Base-by-base conservation (phyloP, 2,888 invertebrate species). In the Volucella bombylans region DNA sequence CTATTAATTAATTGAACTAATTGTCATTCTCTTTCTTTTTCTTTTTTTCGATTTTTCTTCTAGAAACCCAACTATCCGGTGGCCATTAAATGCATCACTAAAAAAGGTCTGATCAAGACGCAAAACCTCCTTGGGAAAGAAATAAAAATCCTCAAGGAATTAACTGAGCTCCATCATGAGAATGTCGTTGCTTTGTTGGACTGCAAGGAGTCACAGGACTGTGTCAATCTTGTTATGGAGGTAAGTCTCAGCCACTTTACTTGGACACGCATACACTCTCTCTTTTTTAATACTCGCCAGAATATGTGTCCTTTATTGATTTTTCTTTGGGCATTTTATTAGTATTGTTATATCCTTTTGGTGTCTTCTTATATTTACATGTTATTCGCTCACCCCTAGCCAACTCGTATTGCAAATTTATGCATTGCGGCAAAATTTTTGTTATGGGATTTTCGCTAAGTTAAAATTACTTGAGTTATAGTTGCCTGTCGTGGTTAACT, bases 141-240 rank as follows among this genome's bases (percentile, higher is more conserved):
- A 93, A 99, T 99, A 87, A 99, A 99, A 93, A 99, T 99, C 90
- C 94, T 99, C 71, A 98, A 98, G 94, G 99, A 99, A 93, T 93
- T 99, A 90, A 99, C 99, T 38, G 97, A 97, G 91, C 94, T 99
- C 71, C 98, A 99, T 92, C 99, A 99, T 94, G 98, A 99, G 90
- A 99, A 99, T 94, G 97, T 99, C 87, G 99, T 99, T 71, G 97
- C 98, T 41, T 94, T 99, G 89, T 94, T 98, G 92, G 98, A 99
- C 93, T 99, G 99, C 93, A 98, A 98, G 94, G 99, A 99, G 93
- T 97, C 98, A 80, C 94, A 96, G 87, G 96, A 96, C 89, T 96
- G 98, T 93, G 99, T 99, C 87, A 98, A 96, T 93, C 95, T 99
- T 89, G 98, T 99, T 89, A 99, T 99, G 98, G 99, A 99, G 95